Base-by-base conservation (phyloP, 2,888 invertebrate species). In the Cotesia congregata region DNA sequence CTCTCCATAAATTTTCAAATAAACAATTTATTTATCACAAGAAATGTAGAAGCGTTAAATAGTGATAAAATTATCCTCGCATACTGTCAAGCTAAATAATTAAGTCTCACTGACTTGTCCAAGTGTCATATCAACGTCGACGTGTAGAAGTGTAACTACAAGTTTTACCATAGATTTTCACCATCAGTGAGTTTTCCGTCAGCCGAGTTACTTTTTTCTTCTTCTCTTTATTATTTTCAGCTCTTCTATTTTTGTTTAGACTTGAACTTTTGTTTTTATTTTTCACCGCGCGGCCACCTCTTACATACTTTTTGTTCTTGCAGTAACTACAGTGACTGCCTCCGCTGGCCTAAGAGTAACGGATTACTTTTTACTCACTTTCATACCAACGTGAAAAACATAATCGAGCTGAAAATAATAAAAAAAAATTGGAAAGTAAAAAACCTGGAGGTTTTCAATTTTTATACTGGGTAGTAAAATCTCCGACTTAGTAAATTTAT, bases 141-240 rank as follows among this genome's bases (percentile, higher is more conserved):
- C 70, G 73, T 74, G 75, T 74, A 75, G 77, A 75, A 74, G 75
- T 74, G 72, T 50, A 50, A 50, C 50, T 50, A 50, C 50, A 71
- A 78, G 72, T 79, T 80, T 81, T 81, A 80, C 78, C 79, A 81
- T 81, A 80, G 79, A 81, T 80, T 81, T 81, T 81, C 78, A 78
- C 79, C 78, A 67, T 79, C 80, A 75, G 71, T 76, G 78, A 80
- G 78, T 80, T 79, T 80, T 75, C 74, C 74, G 61, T 76, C 67
- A 73, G 69, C 50, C 67, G 6, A 67, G 64, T 78, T 72, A 71
- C 70, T 79, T 72, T 70, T 79, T 64, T 78, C 79, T 79, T 79
- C 76, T 78, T 76, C 78, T 69, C 67, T 69, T 17, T 75, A 4
- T 50, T 50, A 7, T 50, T 50, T 50, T 50, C 50, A 50, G 12